Percentiles rank a stretch among this genome's conserved stretches.
These are phyloP conservation scores for Cordylochernes scorpioides DNA, from an alignment of 2,888 invertebrate species.

Conservation along the genomic window DNA sequence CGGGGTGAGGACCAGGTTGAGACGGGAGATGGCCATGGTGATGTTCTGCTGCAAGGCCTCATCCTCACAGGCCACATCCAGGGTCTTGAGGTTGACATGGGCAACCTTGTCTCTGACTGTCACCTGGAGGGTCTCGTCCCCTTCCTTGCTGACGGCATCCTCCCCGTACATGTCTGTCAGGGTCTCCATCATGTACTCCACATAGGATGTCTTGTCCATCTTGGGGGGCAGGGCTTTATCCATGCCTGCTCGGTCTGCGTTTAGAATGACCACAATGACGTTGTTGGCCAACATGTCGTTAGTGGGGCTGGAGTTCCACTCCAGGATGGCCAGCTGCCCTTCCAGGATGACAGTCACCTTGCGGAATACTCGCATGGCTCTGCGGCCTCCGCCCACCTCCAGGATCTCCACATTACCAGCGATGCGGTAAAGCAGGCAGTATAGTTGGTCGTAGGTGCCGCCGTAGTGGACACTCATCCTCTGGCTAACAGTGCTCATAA, in stretches of 20 bases:
- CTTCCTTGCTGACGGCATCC: conserved; percentile 71
- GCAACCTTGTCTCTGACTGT: conserved; percentile 59
- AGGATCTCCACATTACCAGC: conserved; percentile 27
- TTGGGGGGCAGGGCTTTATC: conserved; percentile 24
- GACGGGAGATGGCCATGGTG: conserved; percentile 51
- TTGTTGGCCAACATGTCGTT: conserved; percentile 97
- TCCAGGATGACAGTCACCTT: conserved; percentile 55
- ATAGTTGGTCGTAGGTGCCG: conserved; percentile 33
- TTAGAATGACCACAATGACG: conserved; percentile 56
- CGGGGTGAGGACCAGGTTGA: conserved; percentile 44
- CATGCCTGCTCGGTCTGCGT: conserved; percentile 33
- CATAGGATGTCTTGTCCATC: conserved; percentile 69
- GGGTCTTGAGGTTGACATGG: conserved; percentile 47
- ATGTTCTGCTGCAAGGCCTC: conserved; percentile 53
- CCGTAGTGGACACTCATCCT: conserved; percentile 66
- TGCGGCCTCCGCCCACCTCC: conserved; percentile 26
- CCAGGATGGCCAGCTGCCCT: conserved; percentile 51
- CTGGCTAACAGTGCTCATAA: conserved; percentile 72
- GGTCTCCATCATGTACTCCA: conserved; percentile 66
- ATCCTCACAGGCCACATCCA: conserved; percentile 61
- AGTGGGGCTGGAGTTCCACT: conserved; percentile 83
- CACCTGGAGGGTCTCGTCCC: conserved; percentile 59
- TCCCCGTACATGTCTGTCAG: conserved; percentile 85
- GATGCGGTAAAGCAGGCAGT: conserved; percentile 17
- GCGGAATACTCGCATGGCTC: conserved; percentile 49